These are phyloP conservation scores for Lepisosteus osseus DNA, from an alignment of 2,113 vertebrate species.

Conservation along the genomic window DNA sequence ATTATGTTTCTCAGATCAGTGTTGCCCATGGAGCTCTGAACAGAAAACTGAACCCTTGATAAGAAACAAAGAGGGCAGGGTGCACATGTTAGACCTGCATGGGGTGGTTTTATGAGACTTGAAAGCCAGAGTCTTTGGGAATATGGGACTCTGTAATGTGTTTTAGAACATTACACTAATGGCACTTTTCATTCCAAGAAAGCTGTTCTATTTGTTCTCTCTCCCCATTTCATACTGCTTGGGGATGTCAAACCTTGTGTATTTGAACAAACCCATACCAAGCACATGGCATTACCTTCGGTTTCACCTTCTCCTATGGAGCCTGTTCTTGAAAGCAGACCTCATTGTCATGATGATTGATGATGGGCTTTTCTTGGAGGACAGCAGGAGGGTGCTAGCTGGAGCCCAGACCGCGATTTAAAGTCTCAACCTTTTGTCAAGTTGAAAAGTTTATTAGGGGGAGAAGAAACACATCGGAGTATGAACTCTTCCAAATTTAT, in stretches of 20 bases:
- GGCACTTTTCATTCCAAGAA: background rate
- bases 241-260: background rate
- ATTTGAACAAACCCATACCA: background rate
- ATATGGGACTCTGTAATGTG: background rate
- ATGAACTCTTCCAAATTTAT: too few relatives aligned
- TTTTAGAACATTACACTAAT: background rate
- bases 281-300: background rate
- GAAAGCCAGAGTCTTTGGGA: background rate
- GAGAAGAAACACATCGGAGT: too few relatives aligned
- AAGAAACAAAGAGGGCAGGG: too few relatives aligned
- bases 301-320: background rate
- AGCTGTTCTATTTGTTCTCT: background rate
- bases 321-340: background rate
- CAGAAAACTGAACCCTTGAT: too few relatives aligned
- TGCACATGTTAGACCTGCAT: background rate
- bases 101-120: background rate
- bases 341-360: constrained; percentile 9
- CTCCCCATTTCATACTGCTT: background rate
- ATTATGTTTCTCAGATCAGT: too few relatives aligned
- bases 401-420: constrained; percentile 21
- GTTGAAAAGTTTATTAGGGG: constrained; percentile 19
- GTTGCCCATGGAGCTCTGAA: too few relatives aligned
- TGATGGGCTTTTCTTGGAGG: background rate
- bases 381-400: constrained; percentile 20
- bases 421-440: background rate